These are phyloP conservation scores for Scaptomyza flava DNA, from an alignment of 2,888 invertebrate species.

Conservation along the genomic window DNA sequence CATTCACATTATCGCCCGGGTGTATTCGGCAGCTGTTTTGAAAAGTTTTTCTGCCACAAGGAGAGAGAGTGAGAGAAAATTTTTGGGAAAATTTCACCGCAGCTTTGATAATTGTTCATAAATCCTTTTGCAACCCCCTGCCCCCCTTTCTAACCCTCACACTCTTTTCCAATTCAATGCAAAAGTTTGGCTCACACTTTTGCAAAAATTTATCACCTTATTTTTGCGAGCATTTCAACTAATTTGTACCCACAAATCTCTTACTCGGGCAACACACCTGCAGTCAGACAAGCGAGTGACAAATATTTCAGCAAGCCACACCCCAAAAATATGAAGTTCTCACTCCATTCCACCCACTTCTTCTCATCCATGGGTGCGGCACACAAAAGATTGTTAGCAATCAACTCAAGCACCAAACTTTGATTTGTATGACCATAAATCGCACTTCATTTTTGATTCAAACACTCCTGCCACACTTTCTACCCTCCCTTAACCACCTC, in stretches of 20 bases:
- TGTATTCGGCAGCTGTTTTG: slow-evolving; percentile 39
- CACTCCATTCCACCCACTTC: not conserved
- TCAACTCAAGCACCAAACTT: slow-evolving; percentile 78
- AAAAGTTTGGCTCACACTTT: slow-evolving; percentile 50
- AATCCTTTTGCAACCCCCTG: slow-evolving; percentile 24
- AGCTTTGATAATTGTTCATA: slow-evolving; percentile 61
- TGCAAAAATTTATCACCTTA: slow-evolving; percentile 65
- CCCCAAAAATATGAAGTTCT: slow-evolving; percentile 3
- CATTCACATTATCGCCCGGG: slow-evolving; percentile 35
- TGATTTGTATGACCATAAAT: slow-evolving; percentile 80
- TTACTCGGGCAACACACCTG: slow-evolving; percentile 48
- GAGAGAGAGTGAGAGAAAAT: not conserved
- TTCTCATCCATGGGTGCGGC: slow-evolving; percentile 2
- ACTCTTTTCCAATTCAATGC: slow-evolving; percentile 38
- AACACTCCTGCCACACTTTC: slow-evolving; percentile 7
- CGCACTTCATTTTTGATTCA: slow-evolving; percentile 79
- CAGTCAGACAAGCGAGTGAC: slow-evolving; percentile 48
- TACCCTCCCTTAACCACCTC: slow-evolving; percentile 6
- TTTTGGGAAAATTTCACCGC: slow-evolving; percentile 45
- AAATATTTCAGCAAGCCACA: slow-evolving; percentile 37
- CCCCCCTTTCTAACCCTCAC: not conserved
- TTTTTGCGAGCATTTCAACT: slow-evolving; percentile 66
- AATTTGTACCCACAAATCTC: slow-evolving; percentile 67
- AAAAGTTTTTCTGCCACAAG: slow-evolving; percentile 44
- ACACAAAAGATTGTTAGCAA: slow-evolving; percentile 73